Base-by-base conservation (phyloP, 2,888 invertebrate species). In the Thera obeliscata region DNA sequence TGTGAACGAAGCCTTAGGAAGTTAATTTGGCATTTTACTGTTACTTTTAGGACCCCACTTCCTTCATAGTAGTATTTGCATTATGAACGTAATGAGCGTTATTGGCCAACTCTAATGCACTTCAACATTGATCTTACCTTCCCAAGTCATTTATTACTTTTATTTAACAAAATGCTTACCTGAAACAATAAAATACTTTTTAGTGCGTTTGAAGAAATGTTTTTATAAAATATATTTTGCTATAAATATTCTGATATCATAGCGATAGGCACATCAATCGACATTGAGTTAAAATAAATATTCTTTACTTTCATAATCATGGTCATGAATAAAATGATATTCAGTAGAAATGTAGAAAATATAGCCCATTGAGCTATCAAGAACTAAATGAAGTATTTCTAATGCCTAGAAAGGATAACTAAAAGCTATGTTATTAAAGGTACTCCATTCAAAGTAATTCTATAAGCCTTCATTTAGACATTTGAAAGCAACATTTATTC, bases 131-230 rank as follows among this genome's bases (percentile, higher is more conserved):
- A 7, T 12, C 52, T 43, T 43, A 54, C 61, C 57, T 33, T 49
- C 49, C 35, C 3, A 36, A 58, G 9, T 8, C 43, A 46, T 9
- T 22, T 22, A 9, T 2, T 52, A 8, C 8, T 8, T 33, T 33
- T 33, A 52, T 52, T 33, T 46, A 8, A 22, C 7, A 52, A 52
- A 52, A 33, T 61, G 70, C 78, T 82, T 83, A 84, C 84, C 82
- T 83, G 83, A 54, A 82, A 83, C 79, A 81, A 78, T 56, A 11
- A 52, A 50, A 36, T 43, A 52, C 35, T 56, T 56, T 56, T 33
- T 33, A 52, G 52, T 33, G 22, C 50, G 8, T 22, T 52, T 52
- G 8, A 11, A 35, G 52, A 52, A 52, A 52, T 7, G 52, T 9
- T 8, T 52, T 33, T 43, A 36, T 46, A 52, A 43, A 61, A 60